Evolutionary conservation across 2,888 invertebrate species (phyloP).

Genomic region (Nomada flava): DNA sequence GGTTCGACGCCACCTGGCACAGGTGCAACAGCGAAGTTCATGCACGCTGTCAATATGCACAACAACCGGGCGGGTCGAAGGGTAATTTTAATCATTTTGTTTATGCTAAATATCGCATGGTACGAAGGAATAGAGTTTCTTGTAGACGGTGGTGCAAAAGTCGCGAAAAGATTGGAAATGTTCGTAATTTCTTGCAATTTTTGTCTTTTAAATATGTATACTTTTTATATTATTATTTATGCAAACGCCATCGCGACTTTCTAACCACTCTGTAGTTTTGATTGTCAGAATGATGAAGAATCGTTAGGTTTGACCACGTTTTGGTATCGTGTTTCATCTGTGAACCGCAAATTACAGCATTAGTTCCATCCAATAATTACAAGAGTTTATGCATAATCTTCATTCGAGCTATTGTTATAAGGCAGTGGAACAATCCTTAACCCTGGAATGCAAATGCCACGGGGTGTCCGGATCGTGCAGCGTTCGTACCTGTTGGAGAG

Average conservation of each 20-base stretch:
- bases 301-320: too few relatives aligned
- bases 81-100: slow-evolving; percentile 84
- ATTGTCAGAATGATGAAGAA: too few relatives aligned
- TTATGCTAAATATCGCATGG: not conserved
- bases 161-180: too few relatives aligned
- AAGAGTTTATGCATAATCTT: not conserved
- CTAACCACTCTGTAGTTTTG: too few relatives aligned
- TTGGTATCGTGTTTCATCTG: too few relatives aligned
- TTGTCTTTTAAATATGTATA: too few relatives aligned
- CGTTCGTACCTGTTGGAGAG: slow-evolving; percentile 92
- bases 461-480: slow-evolving; percentile 94
- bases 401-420: slow-evolving; percentile 76
- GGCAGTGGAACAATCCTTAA: slow-evolving; percentile 88
- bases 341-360: too few relatives aligned
- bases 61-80: slow-evolving; percentile 91
- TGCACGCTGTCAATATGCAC: slow-evolving; percentile 91
- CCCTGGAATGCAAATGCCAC: slow-evolving; percentile 92
- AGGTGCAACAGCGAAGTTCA: slow-evolving; percentile 81
- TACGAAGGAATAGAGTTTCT: too few relatives aligned
- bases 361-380: not conserved
- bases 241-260: too few relatives aligned
- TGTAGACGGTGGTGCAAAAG: too few relatives aligned
- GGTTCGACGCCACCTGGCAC: slow-evolving; percentile 84
- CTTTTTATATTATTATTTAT: too few relatives aligned
- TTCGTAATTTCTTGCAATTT: too few relatives aligned